Conservation (phyloP, 2,797 vertebrate species). For the Xenentodon cancila region DNA sequence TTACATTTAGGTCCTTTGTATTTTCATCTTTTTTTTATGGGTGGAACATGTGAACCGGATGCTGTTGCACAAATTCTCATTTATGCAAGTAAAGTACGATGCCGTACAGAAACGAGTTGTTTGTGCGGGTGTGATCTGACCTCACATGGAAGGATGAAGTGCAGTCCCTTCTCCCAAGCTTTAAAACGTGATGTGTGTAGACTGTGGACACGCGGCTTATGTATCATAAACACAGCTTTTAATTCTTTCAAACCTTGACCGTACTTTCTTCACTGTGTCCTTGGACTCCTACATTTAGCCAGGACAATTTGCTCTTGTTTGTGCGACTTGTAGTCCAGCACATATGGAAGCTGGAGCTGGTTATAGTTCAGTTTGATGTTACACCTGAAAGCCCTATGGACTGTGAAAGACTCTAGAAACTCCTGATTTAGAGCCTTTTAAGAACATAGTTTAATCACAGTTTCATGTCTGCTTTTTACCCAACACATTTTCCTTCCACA, state of each 20-base stretch:
- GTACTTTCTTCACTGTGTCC: background rate
- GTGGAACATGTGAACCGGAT: slow-evolving; percentile 16
- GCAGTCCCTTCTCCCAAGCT: background rate
- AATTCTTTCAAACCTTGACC: background rate
- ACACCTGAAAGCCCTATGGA: background rate
- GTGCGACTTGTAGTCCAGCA: background rate
- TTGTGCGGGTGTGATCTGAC: background rate
- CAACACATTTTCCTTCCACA: slow-evolving; percentile 9
- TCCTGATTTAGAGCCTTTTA: background rate
- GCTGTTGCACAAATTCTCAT: slow-evolving; percentile 12
- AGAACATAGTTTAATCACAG: background rate
- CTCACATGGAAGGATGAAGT: background rate
- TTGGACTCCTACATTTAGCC: background rate
- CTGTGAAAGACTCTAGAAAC: slow-evolving; percentile 6
- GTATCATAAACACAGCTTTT: no score
- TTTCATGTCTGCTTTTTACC: slow-evolving; percentile 12
- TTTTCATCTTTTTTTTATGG: slow-evolving; percentile 2
- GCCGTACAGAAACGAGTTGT: background rate
- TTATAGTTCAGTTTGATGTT: background rate
- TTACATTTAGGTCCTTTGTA: slow-evolving; percentile 14
- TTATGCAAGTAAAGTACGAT: slow-evolving; percentile 1
- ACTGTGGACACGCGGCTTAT: background rate
- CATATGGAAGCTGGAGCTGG: background rate
- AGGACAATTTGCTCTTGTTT: background rate
- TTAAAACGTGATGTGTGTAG: background rate